Base-by-base conservation (phyloP, 2,888 invertebrate genomes). In the Aproaerema taeniolella region DNA sequence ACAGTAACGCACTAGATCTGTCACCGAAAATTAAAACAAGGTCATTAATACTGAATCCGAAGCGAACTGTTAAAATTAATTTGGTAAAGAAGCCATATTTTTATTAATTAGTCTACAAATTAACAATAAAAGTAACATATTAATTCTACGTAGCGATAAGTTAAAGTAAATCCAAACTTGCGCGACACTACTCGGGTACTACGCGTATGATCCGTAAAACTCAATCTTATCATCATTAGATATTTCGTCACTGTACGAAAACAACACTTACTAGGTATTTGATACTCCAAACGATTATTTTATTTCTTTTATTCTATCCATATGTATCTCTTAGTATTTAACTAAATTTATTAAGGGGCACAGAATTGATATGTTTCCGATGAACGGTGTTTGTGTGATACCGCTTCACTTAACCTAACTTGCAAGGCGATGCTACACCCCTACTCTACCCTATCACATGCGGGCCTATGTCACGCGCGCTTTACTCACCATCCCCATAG, bases 331-430 rank as follows among this genome's bases (percentile, higher is more conserved):
- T 83, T 85, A 82, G 70, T 78, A 78, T 66, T 82, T 78, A 82
- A 78, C 74, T 85, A 83, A 76, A 73, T 79, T 85, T 85, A 90
- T 89, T 89, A 90, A 90, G 91, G 91, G 91, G 91, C 91, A 91
- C 91, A 91, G 90, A 89, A 89, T 90, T 91, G 91, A 91, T 91
- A 91, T 91, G 91, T 91, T 91, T 91, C 81, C 90, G 91, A 91
- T 89, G 89, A 69, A 88, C 90, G 90, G 90, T 87, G 89, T 89
- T 90, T 90, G 89, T 89, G 88, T 88, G 77, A 71, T 86, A 85
- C 85, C 86, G 85, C 70, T 79, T 83, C 73, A 77, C 85, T 86
- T 85, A 85, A 78, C 71, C 86, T 86, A 86, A 78, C 71, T 83
- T 80, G 80, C 82, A 83, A 82, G 85, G 85, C 83, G 83, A 71